These are phyloP conservation scores for Holotrichia oblita DNA, from an alignment of 1,140 invertebrate genomes.

Conservation along the genomic window DNA sequence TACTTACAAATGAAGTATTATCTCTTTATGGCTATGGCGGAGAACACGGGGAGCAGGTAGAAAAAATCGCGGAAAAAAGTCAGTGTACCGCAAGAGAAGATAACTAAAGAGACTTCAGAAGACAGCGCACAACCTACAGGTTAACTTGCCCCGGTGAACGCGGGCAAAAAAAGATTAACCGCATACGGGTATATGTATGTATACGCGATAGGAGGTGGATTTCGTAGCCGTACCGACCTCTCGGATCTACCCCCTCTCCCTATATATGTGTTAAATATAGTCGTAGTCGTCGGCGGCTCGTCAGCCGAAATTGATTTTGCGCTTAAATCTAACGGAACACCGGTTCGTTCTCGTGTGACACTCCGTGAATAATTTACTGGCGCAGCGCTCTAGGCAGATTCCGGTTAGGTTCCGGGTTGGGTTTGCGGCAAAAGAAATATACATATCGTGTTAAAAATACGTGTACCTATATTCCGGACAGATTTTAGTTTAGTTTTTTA, in stretches of 20 bases:
- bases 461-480: too few species aligned
- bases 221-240: background rate
- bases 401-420: background rate
- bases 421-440: background rate
- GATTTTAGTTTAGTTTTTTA: too few species aligned
- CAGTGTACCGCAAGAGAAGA: background rate
- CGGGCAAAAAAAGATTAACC: too few species aligned
- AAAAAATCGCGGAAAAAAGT: background rate
- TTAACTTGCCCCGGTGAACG: too few species aligned
- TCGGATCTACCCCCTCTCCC: background rate
- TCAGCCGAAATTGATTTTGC: constrained; percentile 29
- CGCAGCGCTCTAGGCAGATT: background rate
- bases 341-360: background rate
- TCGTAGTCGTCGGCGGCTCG: background rate
- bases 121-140: background rate
- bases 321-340: constrained; percentile 29
- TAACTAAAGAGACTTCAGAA: background rate
- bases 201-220: background rate
- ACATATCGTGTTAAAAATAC: too few species aligned
- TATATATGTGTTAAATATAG: background rate
- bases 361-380: constrained; percentile 13
- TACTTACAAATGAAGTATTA: too few species aligned
- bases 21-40: too few species aligned
- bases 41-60: too few species aligned
- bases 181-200: too few species aligned